These are phyloP conservation scores for Erebia palarica DNA, from an alignment of 2,888 invertebrate species.

Conservation along the genomic window DNA sequence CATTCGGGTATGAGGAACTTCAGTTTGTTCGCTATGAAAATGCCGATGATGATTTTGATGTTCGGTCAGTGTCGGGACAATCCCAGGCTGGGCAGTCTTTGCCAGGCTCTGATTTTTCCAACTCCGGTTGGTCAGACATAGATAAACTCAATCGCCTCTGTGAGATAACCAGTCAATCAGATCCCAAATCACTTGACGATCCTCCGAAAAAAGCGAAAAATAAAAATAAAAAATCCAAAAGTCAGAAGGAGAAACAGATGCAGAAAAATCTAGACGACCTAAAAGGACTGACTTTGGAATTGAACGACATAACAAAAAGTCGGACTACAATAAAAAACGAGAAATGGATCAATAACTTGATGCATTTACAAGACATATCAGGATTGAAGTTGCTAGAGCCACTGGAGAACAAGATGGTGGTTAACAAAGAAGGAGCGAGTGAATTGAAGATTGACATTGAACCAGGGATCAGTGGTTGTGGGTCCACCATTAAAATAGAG, in stretches of 20 bases:
- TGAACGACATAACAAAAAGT: conserved; percentile 41
- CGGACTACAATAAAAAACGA: conserved; percentile 52
- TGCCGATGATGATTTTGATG: conserved; percentile 42
- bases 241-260: conserved; percentile 40
- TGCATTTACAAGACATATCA: conserved; percentile 50
- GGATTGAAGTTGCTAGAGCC: conserved; percentile 53
- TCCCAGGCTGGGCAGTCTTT: conserved; percentile 27
- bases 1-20: conserved; percentile 60
- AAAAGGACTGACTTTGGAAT: conserved; percentile 48
- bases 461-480: conserved; percentile 38
- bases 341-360: conserved; percentile 59
- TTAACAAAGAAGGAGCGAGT: conserved; percentile 43
- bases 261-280: conserved; percentile 51
- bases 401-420: conserved; percentile 51
- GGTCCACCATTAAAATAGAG: conserved; percentile 54
- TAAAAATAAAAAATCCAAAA: conserved; percentile 5
- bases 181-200: neutral
- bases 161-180: conserved; percentile 48
- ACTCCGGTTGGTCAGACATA: conserved; percentile 53
- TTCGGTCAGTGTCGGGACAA: conserved; percentile 35
- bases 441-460: conserved; percentile 60
- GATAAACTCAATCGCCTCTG: conserved; percentile 48
- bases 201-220: conserved; percentile 29
- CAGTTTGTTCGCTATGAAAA: conserved; percentile 52
- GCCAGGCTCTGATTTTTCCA: conserved; percentile 49